Evolutionary conservation across 1,140 invertebrate species (phyloP).

Genomic region (Trachelipus rathkii): DNA sequence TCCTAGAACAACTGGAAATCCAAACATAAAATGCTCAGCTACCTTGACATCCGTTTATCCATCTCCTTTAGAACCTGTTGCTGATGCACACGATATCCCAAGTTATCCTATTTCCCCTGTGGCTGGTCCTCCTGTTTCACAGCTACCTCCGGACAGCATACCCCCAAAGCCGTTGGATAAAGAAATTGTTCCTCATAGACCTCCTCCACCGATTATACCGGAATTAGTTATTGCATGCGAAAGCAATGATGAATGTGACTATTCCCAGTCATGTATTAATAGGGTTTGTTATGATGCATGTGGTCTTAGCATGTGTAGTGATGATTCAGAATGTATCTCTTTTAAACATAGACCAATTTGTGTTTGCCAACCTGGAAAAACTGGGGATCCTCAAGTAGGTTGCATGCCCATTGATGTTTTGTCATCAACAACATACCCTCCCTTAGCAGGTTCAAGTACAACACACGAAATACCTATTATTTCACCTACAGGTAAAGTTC

Average conservation of each 20-base stretch:
- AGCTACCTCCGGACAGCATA: constrained; percentile 7
- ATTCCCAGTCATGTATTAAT: constrained; percentile 42
- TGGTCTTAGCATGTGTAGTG: constrained; percentile 56
- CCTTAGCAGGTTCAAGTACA: constrained; percentile 63
- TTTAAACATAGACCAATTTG: constrained; percentile 68
- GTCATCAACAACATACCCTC: constrained; percentile 46
- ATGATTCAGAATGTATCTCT: constrained; percentile 78
- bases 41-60: constrained; percentile 21
- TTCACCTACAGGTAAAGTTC: constrained; percentile 17
- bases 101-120: constrained; percentile 17
- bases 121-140: constrained; percentile 19
- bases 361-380: constrained; percentile 44
- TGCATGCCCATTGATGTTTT: constrained; percentile 47
- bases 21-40: constrained; percentile 70
- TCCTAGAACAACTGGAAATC: constrained; percentile 75
- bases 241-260: constrained; percentile 60
- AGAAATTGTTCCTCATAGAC: constrained; percentile 9
- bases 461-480: constrained; percentile 66
- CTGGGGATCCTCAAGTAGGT: constrained; percentile 36
- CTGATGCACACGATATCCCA: not conserved
- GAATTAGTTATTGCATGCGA: constrained; percentile 61
- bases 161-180: not conserved
- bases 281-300: constrained; percentile 39
- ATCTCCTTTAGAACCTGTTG: constrained; percentile 14
- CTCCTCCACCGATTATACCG: constrained; percentile 20